These are phyloP conservation scores for Dufourea novaeangliae DNA, from an alignment of 1,140 invertebrate species.

Conservation along the genomic window DNA sequence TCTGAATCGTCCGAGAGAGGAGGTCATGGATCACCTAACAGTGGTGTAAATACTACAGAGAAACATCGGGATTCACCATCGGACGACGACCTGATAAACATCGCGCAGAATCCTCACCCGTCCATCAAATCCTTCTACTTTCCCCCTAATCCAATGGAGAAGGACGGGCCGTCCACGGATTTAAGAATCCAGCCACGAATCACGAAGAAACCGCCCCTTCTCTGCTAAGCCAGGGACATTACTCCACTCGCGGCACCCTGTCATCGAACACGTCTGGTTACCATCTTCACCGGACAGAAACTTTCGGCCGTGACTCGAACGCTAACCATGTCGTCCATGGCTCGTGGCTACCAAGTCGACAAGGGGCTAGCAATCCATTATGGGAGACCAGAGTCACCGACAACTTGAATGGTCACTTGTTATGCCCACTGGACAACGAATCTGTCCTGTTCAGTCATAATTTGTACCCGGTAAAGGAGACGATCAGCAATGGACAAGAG, in stretches of 20 bases:
- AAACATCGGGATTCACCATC: background rate
- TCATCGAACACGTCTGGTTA: slow-evolving; percentile 11
- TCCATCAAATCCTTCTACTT: slow-evolving; percentile 65
- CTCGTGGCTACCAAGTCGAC: background rate
- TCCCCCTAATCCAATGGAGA: slow-evolving; percentile 28
- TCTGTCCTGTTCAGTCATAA: too few species aligned
- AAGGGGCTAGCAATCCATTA: background rate
- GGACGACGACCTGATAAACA: slow-evolving; percentile 48
- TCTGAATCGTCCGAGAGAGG: background rate
- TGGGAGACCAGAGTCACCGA: background rate
- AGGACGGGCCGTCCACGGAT: background rate
- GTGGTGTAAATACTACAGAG: too few species aligned
- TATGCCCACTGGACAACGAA: background rate
- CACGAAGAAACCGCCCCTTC: slow-evolving; percentile 25
- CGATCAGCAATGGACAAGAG: background rate
- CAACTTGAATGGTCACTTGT: too few species aligned
- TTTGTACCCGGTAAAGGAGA: too few species aligned
- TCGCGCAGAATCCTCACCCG: slow-evolving; percentile 55
- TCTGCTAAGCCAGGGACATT: background rate
- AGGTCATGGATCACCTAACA: background rate
- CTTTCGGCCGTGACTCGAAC: background rate
- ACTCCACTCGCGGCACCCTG: background rate
- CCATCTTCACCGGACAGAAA: background rate
- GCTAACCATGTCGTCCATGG: background rate
- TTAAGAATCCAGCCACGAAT: background rate